These are phyloP conservation scores for Parnassius glacialis DNA, from an alignment of 2,888 invertebrate genomes.

Conservation along the genomic window DNA sequence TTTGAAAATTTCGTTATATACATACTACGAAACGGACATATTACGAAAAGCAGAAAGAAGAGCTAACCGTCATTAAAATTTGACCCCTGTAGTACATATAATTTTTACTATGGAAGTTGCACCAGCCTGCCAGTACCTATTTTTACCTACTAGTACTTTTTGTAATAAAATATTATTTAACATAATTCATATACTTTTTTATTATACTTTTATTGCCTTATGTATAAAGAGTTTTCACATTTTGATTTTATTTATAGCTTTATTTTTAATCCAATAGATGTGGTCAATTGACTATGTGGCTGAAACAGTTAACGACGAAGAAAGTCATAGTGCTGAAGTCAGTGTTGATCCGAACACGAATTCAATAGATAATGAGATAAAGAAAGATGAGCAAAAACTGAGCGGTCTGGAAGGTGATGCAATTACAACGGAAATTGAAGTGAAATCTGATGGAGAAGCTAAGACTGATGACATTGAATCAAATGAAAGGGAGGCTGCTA, in stretches of 20 bases:
- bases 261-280: slow-evolving; percentile 83
- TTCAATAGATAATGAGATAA: slow-evolving; percentile 54
- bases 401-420: slow-evolving; percentile 55
- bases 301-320: slow-evolving; percentile 71
- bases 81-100: too few relatives aligned
- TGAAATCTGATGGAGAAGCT: slow-evolving; percentile 38
- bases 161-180: too few relatives aligned
- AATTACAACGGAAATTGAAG: slow-evolving; percentile 40
- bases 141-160: too few relatives aligned
- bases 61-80: too few relatives aligned
- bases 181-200: neutral
- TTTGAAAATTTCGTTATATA: too few relatives aligned
- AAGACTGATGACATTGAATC: slow-evolving; percentile 55
- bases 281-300: slow-evolving; percentile 96
- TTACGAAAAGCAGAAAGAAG: too few relatives aligned
- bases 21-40: too few relatives aligned
- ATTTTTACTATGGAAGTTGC: too few relatives aligned
- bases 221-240: too few relatives aligned
- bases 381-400: slow-evolving; percentile 44
- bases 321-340: slow-evolving; percentile 69
- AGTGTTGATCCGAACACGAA: slow-evolving; percentile 52
- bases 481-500: slow-evolving; percentile 68
- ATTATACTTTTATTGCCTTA: slow-evolving; percentile 2
- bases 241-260: neutral
- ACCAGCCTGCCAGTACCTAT: too few relatives aligned